phyloP scores from a whole-genome alignment of 2,113 vertebrate species.

The Zapus hudsonius region DNA sequence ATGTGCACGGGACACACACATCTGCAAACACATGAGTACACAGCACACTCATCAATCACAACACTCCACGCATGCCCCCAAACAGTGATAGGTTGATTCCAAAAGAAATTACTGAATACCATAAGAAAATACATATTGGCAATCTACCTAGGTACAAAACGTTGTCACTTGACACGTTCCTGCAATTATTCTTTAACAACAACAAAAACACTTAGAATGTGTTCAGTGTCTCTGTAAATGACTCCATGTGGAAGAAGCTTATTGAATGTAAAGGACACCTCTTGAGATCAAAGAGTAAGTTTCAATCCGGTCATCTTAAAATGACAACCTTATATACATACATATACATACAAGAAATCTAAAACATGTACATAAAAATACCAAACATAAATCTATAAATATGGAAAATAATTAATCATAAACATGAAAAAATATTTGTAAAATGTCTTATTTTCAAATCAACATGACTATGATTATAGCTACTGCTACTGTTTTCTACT shows the following conservation, averaged over 20 bases:
- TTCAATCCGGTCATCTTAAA: background rate
- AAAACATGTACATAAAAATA: background rate
- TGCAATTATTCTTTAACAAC: background rate
- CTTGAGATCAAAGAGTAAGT: background rate
- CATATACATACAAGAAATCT: background rate
- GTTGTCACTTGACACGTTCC: background rate
- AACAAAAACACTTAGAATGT: background rate
- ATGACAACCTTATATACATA: background rate
- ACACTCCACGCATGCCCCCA: no score
- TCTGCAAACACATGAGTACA: no score
- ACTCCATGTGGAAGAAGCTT: background rate
- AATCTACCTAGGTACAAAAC: background rate
- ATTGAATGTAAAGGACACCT: background rate
- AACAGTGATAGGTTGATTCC: background rate
- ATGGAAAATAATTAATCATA: background rate
- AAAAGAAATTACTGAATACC: conserved; percentile 5
- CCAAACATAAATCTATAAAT: background rate
- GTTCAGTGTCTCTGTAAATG: background rate
- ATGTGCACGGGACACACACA: no score
- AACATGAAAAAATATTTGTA: background rate
- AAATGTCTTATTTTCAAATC: conserved; percentile 7
- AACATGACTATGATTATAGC: background rate
- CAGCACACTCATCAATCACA: no score
- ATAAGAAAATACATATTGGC: background rate
- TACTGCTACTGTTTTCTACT: background rate